These are phyloP conservation scores for Xylocampa areola DNA, from an alignment of 2,888 invertebrate species.

Conservation along the genomic window DNA sequence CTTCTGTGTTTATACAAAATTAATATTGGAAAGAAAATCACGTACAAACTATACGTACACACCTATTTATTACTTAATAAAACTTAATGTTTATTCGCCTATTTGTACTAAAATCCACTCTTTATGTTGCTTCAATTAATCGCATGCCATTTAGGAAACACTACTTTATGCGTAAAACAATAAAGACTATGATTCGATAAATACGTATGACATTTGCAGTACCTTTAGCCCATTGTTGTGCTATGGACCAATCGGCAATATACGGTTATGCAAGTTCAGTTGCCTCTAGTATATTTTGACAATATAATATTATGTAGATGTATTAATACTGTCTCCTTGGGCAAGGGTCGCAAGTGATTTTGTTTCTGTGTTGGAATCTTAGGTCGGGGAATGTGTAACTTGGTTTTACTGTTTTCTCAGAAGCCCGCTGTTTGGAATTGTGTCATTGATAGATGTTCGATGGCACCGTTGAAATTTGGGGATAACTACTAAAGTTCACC, in stretches of 20 bases:
- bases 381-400: too few species aligned
- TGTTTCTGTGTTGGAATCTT: too few species aligned
- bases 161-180: conserved; percentile 30
- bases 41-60: neutral
- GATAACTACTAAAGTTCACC: too few species aligned
- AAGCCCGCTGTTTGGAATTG: too few species aligned
- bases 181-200: conserved; percentile 24
- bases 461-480: too few species aligned
- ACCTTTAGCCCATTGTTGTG: conserved; percentile 31
- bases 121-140: conserved; percentile 37
- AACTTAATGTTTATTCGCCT: conserved; percentile 26
- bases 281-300: conserved; percentile 32
- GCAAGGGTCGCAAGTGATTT: too few species aligned
- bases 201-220: conserved; percentile 44
- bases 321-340: too few species aligned
- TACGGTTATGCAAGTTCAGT: conserved; percentile 30
- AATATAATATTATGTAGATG: conserved; percentile 3
- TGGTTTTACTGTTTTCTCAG: too few species aligned
- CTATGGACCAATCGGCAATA: conserved; percentile 40
- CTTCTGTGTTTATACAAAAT: neutral
- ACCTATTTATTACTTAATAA: conserved; percentile 31
- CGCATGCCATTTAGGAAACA: conserved; percentile 1
- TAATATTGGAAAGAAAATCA: neutral
- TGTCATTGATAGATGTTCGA: too few species aligned
- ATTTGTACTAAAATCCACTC: conserved; percentile 29